A percentile compares a stretch with the other conserved stretches of the same genome.
These are phyloP conservation scores for Synanthedon vespiformis DNA, from an alignment of 2,888 invertebrate species.

Conservation along the genomic window DNA sequence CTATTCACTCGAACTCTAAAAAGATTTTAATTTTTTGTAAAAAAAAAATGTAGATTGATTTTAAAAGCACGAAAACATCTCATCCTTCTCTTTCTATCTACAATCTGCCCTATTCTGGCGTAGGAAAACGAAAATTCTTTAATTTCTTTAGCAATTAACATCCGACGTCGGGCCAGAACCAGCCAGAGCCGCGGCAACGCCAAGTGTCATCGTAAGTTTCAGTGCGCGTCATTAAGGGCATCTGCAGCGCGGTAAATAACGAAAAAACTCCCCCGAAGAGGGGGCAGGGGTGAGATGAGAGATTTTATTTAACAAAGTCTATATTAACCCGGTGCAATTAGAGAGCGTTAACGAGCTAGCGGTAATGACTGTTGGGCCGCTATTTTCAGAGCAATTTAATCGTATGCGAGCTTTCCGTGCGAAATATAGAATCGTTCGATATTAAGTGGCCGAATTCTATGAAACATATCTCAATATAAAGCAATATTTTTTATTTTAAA, in stretches of 20 bases:
- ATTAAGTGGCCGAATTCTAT: too few species aligned
- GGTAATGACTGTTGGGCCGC: constrained; percentile 56
- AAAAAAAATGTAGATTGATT: too few species aligned
- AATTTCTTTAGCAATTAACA: constrained; percentile 66
- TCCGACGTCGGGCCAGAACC: constrained; percentile 14
- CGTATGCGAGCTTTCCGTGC: too few species aligned
- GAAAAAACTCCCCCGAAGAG: constrained; percentile 38
- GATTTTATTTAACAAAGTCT: constrained; percentile 72
- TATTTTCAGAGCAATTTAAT: constrained; percentile 29
- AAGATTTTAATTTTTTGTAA: too few species aligned
- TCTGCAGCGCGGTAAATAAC: constrained; percentile 67
- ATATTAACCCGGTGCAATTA: constrained; percentile 71
- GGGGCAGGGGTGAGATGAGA: constrained; percentile 48
- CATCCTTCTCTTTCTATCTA: not conserved
- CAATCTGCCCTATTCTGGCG: constrained; percentile 41
- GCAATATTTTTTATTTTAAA: too few species aligned
- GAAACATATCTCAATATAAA: too few species aligned
- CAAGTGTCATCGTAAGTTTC: constrained; percentile 71
- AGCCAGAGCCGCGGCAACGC: constrained; percentile 37
- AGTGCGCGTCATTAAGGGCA: constrained; percentile 68
- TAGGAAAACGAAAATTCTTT: constrained; percentile 61
- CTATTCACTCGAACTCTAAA: too few species aligned
- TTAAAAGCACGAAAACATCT: too few species aligned
- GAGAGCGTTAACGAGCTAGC: constrained; percentile 65
- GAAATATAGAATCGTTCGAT: too few species aligned